Evolutionary conservation across 2,113 vertebrate genomes (phyloP).

Genomic region (Hiodon alosoides): DNA sequence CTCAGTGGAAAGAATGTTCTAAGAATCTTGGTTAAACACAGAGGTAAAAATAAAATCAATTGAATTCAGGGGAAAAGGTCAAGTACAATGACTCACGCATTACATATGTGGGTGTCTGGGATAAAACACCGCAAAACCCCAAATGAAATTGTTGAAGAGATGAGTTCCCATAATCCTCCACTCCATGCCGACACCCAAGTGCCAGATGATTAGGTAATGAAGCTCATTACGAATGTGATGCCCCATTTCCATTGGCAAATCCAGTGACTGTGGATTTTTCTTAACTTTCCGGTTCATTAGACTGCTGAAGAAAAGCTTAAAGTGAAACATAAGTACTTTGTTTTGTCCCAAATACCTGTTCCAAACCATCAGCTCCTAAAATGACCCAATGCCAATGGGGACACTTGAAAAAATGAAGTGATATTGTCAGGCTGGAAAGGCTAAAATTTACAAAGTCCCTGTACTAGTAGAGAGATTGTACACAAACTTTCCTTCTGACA

Average conservation of each 20-base stretch:
- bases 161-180: conserved; percentile 10
- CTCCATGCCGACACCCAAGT: conserved; percentile 6
- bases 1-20: conserved; percentile 30
- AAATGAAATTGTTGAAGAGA: conserved; percentile 8
- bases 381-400: conserved; percentile 15
- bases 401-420: conserved; percentile 7
- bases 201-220: conserved; percentile 39
- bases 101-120: conserved; percentile 21
- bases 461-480: conserved; percentile 21
- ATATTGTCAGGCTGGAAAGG: conserved; percentile 8
- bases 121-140: not conserved
- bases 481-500: not conserved
- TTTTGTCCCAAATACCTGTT: conserved; percentile 45
- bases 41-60: conserved; percentile 27
- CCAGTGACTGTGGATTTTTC: conserved; percentile 39
- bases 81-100: conserved; percentile 32
- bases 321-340: conserved; percentile 46
- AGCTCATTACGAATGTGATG: conserved; percentile 41
- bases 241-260: conserved; percentile 49
- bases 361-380: conserved; percentile 37
- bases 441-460: conserved; percentile 29
- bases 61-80: conserved; percentile 25
- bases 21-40: conserved; percentile 12
- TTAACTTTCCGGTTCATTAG: conserved; percentile 50
- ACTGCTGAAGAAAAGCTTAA: conserved; percentile 43